phyloP scores from a whole-genome alignment of 1,140 invertebrate genomes.

The Rhopalosiphum maidis region DNA sequence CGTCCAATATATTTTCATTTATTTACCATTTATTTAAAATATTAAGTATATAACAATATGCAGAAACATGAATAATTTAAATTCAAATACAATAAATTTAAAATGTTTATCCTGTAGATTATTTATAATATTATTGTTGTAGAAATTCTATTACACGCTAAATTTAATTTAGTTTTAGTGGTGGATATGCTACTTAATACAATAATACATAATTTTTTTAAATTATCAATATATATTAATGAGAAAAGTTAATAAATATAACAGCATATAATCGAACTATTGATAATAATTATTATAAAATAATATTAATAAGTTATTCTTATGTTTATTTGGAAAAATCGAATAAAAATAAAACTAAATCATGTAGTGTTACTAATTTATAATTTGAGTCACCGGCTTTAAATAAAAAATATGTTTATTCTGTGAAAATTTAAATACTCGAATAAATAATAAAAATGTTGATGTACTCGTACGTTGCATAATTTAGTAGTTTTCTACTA shows the following conservation, averaged over 20 bases:
- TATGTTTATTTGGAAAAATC: not conserved
- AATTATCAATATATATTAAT: not conserved
- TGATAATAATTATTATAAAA: not conserved
- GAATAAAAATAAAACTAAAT: not conserved
- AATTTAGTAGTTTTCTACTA: not conserved
- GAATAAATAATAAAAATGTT: conserved; percentile 25
- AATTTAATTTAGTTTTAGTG: not conserved
- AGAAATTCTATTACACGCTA: no score
- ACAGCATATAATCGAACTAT: not conserved
- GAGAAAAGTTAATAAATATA: not conserved
- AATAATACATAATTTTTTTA: not conserved
- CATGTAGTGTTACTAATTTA: not conserved
- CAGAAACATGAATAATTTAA: not conserved
- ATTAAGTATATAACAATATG: not conserved
- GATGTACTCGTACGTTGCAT: not conserved
- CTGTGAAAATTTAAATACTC: not conserved
- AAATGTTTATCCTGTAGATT: not conserved
- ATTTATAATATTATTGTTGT: not conserved
- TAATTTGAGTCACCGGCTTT: not conserved
- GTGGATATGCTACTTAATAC: no score
- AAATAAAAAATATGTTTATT: not conserved
- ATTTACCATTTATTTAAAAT: not conserved
- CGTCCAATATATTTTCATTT: not conserved
- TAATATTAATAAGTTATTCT: not conserved
- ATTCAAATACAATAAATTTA: not conserved